Base-by-base conservation (phyloP, 2,113 vertebrate species). In the Oreochromis tanganicae region DNA sequence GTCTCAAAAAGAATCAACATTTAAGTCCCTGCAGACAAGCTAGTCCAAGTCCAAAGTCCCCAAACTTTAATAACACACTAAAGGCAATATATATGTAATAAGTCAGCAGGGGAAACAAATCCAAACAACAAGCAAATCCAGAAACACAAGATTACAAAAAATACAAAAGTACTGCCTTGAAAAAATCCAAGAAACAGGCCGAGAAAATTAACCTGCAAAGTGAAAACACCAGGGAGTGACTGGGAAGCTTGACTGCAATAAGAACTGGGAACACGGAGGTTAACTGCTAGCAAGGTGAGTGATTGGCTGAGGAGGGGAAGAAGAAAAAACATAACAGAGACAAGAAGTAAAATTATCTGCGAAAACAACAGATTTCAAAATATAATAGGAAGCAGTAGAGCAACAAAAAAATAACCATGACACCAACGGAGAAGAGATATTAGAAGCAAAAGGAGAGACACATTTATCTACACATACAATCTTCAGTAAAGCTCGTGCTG, bases 211-310 rank as follows among this genome's bases (percentile, higher is more conserved):
- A 66, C 32, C 0, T 66, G 9, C 17, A 38, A 5, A 14, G 12
- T 71, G 36, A 71, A 41, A 41, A 68, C 63, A 0, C 19, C 34
- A 41, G 19, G 36, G 63, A 41, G 63, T 8, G 36, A 14, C 36
- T 2, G 36, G 59, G 3, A 68, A 68, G 36, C 36, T 68, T 41
- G 34, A 21, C 63, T 1, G 3, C 34, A 41, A 14, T 1, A 11
- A 41, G 11, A 68, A 41, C 63, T 24, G 34, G 36, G n/a, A n/a
- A 3, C 10, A 0, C 0, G 4, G 34, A 38, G 63, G 11, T 21
- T 24, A 41, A 41, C 11, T 4, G 34, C 17, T 19, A 19, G 9
- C 7, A 71, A 71, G 36, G 66, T 24, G 63, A 21, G 63, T 5
- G 34, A 68, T 8, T 66, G 9, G 32, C 32, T 2, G 2, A 36